These are phyloP conservation scores for Vulpes lagopus DNA, from an alignment of 2,113 vertebrate genomes.

Conservation along the genomic window DNA sequence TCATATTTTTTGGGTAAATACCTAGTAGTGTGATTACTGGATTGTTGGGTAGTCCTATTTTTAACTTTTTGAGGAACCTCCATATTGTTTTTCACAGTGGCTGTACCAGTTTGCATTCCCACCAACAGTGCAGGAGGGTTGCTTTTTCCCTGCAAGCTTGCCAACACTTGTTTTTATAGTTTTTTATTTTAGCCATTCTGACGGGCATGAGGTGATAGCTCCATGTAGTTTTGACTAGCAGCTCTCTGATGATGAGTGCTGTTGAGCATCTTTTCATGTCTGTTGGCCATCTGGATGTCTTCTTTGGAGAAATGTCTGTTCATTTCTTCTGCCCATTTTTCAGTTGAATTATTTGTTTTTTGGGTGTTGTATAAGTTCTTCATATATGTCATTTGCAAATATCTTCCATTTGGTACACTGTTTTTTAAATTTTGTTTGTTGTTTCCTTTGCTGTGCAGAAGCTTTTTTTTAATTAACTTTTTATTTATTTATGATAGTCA, in stretches of 20 bases:
- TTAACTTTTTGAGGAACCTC: background rate
- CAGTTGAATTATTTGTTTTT: background rate
- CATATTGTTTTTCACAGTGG: background rate
- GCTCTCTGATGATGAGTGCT: background rate
- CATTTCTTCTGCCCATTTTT: background rate
- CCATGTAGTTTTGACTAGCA: background rate
- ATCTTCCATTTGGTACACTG: background rate
- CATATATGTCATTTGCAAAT: background rate
- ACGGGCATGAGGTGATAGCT: background rate
- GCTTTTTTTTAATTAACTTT: background rate
- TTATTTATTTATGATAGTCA: too few species aligned
- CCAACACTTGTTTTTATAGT: background rate
- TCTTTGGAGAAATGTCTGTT: background rate
- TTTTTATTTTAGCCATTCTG: background rate
- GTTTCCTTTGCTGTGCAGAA: background rate
- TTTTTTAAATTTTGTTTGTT: background rate
- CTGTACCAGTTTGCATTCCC: background rate
- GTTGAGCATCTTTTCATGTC: background rate
- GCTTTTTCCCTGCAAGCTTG: background rate
- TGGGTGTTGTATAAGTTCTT: background rate
- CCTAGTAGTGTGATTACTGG: background rate
- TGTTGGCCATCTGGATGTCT: background rate
- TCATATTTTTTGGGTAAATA: background rate
- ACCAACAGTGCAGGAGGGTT: background rate
- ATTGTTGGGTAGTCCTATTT: background rate